Evolutionary conservation across 2,113 vertebrate genomes (phyloP).

Genomic region (Lepisosteus osseus): DNA sequence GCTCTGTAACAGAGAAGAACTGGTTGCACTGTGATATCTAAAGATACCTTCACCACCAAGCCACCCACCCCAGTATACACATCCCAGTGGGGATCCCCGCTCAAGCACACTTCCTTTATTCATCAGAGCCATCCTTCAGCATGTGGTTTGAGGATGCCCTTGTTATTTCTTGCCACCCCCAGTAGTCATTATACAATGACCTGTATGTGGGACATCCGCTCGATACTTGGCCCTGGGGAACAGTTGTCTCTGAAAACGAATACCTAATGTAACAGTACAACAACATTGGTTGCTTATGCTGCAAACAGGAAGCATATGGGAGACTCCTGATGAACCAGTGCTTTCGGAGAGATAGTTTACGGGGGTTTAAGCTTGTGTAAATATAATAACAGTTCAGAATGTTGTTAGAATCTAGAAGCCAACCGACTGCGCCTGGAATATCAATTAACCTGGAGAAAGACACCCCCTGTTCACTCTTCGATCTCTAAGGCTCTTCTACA

Average conservation of each 20-base stretch:
- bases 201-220: slow-evolving; percentile 92
- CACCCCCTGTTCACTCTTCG: slow-evolving; percentile 37
- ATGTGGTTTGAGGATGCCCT: slow-evolving; percentile 83
- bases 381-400: slow-evolving; percentile 90
- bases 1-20: background rate
- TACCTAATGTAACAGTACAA: slow-evolving; percentile 94
- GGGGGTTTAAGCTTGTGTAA: slow-evolving; percentile 77
- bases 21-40: slow-evolving; percentile 1
- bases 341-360: slow-evolving; percentile 61
- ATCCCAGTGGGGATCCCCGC: slow-evolving; percentile 53
- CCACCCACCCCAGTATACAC: slow-evolving; percentile 43
- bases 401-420: slow-evolving; percentile 86
- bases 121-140: slow-evolving; percentile 76
- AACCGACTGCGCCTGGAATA: slow-evolving; percentile 90
- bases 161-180: slow-evolving; percentile 78
- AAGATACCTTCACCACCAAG: slow-evolving; percentile 30
- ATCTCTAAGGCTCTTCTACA: slow-evolving; percentile 57
- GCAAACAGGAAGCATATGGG: slow-evolving; percentile 79
- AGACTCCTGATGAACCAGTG: slow-evolving; percentile 21
- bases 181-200: slow-evolving; percentile 84
- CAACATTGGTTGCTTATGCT: slow-evolving; percentile 93
- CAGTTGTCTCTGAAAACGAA: slow-evolving; percentile 97
- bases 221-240: slow-evolving; percentile 92
- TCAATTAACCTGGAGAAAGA: slow-evolving; percentile 84
- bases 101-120: slow-evolving; percentile 71